A percentile compares a stretch with the other conserved stretches of the same genome.
These are phyloP conservation scores for Zoanthus gigantus DNA, from an alignment of 92 coral and sea anemone genomes.

Conservation along the genomic window DNA sequence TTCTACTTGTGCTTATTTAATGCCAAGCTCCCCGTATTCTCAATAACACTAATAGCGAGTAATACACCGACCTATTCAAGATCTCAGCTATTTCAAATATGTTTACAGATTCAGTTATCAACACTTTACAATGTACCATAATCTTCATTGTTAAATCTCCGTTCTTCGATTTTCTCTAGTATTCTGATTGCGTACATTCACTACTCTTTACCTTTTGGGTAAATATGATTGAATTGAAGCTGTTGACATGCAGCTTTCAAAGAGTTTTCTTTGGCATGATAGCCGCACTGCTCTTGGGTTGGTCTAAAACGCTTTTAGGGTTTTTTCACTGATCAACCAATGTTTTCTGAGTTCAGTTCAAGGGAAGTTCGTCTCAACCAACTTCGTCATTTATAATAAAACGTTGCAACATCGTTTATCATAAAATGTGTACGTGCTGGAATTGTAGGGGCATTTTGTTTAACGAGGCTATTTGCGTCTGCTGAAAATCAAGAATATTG, in stretches of 20 bases:
- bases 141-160: neutral
- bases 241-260: neutral
- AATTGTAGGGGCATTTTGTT: neutral
- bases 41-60: neutral
- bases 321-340: neutral
- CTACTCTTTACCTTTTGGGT: neutral
- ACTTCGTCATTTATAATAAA: neutral
- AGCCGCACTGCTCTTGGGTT: constrained; percentile 1
- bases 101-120: neutral
- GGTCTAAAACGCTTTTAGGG: neutral
- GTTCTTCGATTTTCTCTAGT: neutral
- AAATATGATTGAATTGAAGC: neutral
- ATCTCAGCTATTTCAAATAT: neutral
- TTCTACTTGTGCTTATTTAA: neutral
- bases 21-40: neutral
- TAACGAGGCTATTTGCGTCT: neutral
- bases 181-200: neutral
- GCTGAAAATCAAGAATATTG: neutral
- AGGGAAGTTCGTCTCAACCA: constrained; percentile 31
- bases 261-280: neutral
- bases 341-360: neutral
- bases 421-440: neutral
- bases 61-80: neutral
- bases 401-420: neutral
- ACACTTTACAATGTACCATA: neutral